Conservation (phyloP, 1,140 invertebrate species). For the Drosophila jambulina region DNA sequence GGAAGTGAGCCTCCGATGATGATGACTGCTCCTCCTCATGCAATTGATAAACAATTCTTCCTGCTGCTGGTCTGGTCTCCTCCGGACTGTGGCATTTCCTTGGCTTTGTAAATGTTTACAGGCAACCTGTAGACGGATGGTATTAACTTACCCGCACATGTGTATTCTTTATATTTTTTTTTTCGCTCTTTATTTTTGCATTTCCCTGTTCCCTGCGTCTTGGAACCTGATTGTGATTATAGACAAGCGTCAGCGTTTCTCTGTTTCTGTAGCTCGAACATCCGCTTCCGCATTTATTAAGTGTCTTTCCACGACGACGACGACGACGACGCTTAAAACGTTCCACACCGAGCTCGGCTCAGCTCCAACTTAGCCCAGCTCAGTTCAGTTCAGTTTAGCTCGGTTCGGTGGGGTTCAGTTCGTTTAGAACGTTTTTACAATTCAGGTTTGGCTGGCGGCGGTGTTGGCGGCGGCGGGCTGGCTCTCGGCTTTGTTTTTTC, state of each 20-base stretch:
- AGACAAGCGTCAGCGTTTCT: conserved; percentile 53
- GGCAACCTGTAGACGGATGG: conserved; percentile 34
- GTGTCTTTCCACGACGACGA: conserved; percentile 72
- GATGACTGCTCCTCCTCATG: conserved; percentile 15
- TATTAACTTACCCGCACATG: conserved; percentile 34
- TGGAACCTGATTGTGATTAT: conserved; percentile 80
- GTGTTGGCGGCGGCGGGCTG: conserved; percentile 16
- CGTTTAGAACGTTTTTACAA: conserved; percentile 82
- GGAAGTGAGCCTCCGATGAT: conserved; percentile 20
- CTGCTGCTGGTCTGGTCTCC: conserved; percentile 16
- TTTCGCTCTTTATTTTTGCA: conserved; percentile 24
- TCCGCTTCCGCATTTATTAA: conserved; percentile 85
- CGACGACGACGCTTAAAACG: conserved; percentile 58
- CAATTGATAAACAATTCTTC: conserved; percentile 37
- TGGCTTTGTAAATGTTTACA: conserved; percentile 37
- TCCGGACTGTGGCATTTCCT: conserved; percentile 20
- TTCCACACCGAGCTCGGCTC: conserved; percentile 42
- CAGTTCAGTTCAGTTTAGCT: conserved; percentile 19
- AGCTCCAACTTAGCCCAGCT: conserved; percentile 15
- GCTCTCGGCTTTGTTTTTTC: conserved; percentile 44
- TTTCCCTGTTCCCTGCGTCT: conserved; percentile 47
- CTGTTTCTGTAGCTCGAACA: conserved; percentile 69
- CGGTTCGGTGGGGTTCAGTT: conserved; percentile 50
- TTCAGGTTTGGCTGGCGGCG: conserved; percentile 70
- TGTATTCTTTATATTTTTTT: conserved; percentile 15